phyloP scores from a whole-genome alignment of 2,113 vertebrate species.

The Bucco capensis region DNA sequence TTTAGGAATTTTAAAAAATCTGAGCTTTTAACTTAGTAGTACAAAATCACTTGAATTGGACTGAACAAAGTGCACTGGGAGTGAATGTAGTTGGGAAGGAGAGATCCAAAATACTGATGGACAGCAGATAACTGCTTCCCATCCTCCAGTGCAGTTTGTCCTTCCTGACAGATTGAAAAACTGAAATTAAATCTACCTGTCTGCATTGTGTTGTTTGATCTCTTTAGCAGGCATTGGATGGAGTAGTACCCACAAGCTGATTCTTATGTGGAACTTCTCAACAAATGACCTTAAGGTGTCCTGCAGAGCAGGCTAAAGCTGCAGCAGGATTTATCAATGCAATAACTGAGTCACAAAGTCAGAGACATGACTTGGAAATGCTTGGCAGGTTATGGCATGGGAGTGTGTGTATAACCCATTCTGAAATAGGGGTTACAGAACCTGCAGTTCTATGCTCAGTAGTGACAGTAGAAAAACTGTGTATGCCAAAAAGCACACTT shows the following conservation, averaged over 20 bases:
- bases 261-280: rapidly evolving
- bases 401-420: neutral
- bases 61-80: neutral
- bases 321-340: neutral
- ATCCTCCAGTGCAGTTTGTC: rapidly evolving
- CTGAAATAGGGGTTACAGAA: neutral
- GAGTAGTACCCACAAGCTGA: neutral
- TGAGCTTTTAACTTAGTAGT: neutral
- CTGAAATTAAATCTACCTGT: neutral
- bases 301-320: neutral
- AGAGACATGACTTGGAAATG: neutral
- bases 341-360: neutral
- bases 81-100: neutral
- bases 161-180: neutral
- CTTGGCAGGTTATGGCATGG: neutral
- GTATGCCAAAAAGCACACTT: neutral
- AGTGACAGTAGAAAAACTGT: neutral
- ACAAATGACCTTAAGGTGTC: neutral
- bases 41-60: neutral
- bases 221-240: neutral
- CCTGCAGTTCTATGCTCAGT: neutral
- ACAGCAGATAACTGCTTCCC: neutral
- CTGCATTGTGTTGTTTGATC: neutral
- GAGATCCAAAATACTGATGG: neutral
- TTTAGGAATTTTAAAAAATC: neutral